Conservation (phyloP, 2,113 vertebrate genomes). For the Oostethus manadensis region DNA sequence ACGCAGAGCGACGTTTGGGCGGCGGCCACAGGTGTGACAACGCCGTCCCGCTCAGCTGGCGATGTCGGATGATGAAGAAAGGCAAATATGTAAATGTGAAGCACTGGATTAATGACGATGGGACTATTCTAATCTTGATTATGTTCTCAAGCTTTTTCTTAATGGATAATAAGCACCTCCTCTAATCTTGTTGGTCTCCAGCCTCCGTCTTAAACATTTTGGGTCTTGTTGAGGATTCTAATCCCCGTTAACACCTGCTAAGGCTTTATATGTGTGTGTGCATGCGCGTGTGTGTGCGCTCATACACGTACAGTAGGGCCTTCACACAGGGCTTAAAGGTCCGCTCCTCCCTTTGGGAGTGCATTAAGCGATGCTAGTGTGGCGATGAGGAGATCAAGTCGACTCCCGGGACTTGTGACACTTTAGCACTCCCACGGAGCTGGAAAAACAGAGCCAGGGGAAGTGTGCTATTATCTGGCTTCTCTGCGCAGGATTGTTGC, state of each 20-base stretch:
- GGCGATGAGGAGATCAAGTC: constrained; percentile 43
- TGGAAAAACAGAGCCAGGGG: constrained; percentile 6
- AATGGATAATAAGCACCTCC: no score
- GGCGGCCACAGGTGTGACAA: neutral
- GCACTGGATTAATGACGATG: no score
- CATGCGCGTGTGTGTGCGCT: constrained; percentile 4
- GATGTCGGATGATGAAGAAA: neutral
- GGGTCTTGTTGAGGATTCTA: neutral
- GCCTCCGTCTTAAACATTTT: neutral
- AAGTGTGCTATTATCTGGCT: constrained; percentile 30
- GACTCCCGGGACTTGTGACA: constrained; percentile 26
- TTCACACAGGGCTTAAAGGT: constrained; percentile 25
- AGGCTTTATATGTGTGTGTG: neutral
- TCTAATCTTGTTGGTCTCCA: no score
- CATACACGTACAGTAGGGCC: constrained; percentile 7
- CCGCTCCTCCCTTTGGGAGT: constrained; percentile 29
- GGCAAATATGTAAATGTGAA: no score
- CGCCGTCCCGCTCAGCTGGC: neutral
- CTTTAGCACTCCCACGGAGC: constrained; percentile 11
- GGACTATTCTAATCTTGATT: no score
- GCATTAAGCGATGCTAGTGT: constrained; percentile 37
- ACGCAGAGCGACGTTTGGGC: neutral
- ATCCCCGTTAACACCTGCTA: constrained; percentile 4
- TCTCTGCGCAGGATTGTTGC: constrained; percentile 19
- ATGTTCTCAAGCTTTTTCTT: no score